Evolutionary conservation across 2,797 vertebrate genomes (phyloP).

Genomic region (Phylloscopus collybita): DNA sequence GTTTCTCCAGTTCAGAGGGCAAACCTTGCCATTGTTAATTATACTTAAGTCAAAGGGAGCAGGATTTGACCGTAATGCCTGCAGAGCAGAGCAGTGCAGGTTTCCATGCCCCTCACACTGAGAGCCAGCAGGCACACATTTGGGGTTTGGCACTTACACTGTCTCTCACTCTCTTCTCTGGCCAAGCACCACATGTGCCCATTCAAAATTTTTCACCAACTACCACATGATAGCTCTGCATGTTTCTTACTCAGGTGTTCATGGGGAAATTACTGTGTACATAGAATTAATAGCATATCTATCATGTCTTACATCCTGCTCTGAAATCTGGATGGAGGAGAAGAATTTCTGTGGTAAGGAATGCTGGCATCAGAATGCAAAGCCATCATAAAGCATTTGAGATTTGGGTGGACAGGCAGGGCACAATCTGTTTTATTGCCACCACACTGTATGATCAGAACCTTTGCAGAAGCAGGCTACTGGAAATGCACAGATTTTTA

Average conservation of each 20-base stretch:
- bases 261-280: not conserved
- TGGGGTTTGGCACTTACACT: not conserved
- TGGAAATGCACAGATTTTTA: not conserved
- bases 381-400: not conserved
- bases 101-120: not conserved
- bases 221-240: not conserved
- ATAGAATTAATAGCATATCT: not conserved
- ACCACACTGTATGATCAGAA: not conserved
- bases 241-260: not conserved
- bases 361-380: not conserved
- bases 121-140: not conserved
- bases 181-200: not conserved
- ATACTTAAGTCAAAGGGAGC: not conserved
- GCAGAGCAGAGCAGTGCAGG: not conserved
- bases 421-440: conserved; percentile 7
- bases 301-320: not conserved
- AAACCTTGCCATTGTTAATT: conserved; percentile 34
- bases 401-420: not conserved
- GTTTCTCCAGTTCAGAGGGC: conserved; percentile 34
- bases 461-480: not conserved
- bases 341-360: not conserved
- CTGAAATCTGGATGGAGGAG: not conserved
- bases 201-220: not conserved
- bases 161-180: not conserved
- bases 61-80: not conserved